Conservation (phyloP, 2,888 invertebrate species). For the Stenotaenia linearis region DNA sequence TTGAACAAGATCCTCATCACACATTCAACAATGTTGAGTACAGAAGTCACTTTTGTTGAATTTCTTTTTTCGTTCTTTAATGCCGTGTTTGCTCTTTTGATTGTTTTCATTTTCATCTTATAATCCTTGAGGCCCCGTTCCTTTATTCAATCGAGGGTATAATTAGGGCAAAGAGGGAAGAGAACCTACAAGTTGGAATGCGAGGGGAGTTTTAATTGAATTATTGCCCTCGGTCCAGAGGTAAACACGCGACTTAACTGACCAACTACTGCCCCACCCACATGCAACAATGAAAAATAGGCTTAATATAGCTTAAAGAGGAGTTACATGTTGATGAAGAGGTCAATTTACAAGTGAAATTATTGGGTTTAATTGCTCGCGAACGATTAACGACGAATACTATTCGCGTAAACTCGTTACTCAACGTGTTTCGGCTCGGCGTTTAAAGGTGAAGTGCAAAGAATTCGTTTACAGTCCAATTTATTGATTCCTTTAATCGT, state of each 20-base stretch:
- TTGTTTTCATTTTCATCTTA: not conserved
- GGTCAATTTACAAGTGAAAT: not conserved
- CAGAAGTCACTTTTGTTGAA: constrained; percentile 21
- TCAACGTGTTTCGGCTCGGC: not conserved
- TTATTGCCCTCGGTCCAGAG: constrained; percentile 20
- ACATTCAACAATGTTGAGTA: constrained; percentile 17
- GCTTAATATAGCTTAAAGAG: constrained; percentile 6
- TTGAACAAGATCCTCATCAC: constrained; percentile 27
- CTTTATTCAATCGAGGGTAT: not conserved
- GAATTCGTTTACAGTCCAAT: too few species aligned
- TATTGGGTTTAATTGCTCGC: not conserved
- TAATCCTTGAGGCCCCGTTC: not conserved
- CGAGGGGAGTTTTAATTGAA: constrained; percentile 15
- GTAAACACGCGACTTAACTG: constrained; percentile 26
- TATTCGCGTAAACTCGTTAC: not conserved
- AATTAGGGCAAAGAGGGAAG: not conserved
- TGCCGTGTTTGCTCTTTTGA: not conserved
- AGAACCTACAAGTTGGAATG: not conserved
- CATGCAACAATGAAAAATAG: constrained; percentile 26
- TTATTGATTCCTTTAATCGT: too few species aligned
- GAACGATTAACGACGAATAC: not conserved
- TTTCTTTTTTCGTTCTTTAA: not conserved
- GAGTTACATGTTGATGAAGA: not conserved
- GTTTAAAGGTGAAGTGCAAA: not conserved
- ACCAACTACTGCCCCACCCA: constrained; percentile 23